phyloP scores from a whole-genome alignment of 2,113 vertebrate genomes.

The Colossoma macropomum region DNA sequence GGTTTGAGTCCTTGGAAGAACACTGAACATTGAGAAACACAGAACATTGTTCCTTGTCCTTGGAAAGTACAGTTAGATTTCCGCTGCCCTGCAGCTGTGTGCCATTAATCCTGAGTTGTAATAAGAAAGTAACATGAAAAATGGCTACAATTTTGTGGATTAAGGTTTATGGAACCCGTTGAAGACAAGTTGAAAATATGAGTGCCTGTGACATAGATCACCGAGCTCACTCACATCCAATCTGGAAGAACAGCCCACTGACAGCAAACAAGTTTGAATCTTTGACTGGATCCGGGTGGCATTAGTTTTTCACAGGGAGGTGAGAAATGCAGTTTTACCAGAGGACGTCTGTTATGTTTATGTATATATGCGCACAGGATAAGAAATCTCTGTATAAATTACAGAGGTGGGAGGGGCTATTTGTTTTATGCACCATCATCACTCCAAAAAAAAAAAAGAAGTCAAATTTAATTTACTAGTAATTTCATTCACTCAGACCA shows the following conservation, averaged over 20 bases:
- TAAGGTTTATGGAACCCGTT: neutral
- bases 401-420: too few species aligned
- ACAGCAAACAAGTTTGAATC: neutral
- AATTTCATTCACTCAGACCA: too few species aligned
- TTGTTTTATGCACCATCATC: too few species aligned
- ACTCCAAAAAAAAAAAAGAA: too few species aligned
- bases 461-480: too few species aligned
- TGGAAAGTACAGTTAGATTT: neutral
- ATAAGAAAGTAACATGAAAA: conserved; percentile 2
- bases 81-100: neutral
- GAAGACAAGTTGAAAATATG: neutral
- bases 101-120: neutral
- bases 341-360: too few species aligned
- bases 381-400: too few species aligned
- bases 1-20: neutral
- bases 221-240: neutral
- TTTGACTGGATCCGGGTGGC: neutral
- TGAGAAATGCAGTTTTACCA: too few species aligned
- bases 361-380: too few species aligned
- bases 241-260: neutral
- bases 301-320: too few species aligned
- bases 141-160: neutral
- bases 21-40: neutral
- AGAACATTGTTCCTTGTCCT: neutral
- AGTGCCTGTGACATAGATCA: neutral